phyloP scores from a whole-genome alignment of 1,140 invertebrate genomes.

The Saccostrea cuccullata region DNA sequence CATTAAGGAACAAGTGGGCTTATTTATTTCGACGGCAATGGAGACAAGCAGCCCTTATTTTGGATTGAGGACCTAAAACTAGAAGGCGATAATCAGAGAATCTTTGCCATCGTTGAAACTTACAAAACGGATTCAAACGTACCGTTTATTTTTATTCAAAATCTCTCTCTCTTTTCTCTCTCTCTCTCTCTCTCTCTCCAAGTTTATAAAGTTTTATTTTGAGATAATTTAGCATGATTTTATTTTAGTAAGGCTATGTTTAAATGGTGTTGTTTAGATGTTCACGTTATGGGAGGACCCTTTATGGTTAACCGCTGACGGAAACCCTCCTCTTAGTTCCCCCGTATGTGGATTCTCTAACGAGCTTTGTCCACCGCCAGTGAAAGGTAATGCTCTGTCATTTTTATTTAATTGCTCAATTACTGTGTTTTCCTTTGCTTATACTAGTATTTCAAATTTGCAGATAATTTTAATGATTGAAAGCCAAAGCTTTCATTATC shows the following conservation, averaged over 20 bases:
- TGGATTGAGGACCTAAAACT: constrained; percentile 11
- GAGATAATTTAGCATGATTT: too few relatives aligned
- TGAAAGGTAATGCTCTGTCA: background rate
- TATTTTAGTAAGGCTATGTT: too few relatives aligned
- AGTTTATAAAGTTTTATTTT: too few relatives aligned
- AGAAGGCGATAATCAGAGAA: background rate
- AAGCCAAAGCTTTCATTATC: too few relatives aligned
- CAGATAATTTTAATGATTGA: too few relatives aligned
- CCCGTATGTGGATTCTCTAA: background rate
- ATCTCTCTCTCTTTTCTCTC: too few relatives aligned
- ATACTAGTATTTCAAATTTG: too few relatives aligned
- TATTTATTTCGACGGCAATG: background rate
- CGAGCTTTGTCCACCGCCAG: background rate
- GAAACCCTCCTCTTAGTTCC: background rate
- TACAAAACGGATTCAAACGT: background rate
- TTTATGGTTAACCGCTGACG: background rate
- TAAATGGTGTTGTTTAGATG: background rate
- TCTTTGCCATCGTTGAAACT: constrained; percentile 2
- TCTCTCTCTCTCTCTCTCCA: too few relatives aligned
- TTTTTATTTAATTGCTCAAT: too few relatives aligned
- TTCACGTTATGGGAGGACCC: background rate
- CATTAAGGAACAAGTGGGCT: background rate
- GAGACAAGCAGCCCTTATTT: background rate
- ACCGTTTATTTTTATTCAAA: too few relatives aligned
- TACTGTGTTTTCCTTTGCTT: too few relatives aligned